Conservation (phyloP, 2,113 vertebrate species). For the Pycnonotus jocosus region DNA sequence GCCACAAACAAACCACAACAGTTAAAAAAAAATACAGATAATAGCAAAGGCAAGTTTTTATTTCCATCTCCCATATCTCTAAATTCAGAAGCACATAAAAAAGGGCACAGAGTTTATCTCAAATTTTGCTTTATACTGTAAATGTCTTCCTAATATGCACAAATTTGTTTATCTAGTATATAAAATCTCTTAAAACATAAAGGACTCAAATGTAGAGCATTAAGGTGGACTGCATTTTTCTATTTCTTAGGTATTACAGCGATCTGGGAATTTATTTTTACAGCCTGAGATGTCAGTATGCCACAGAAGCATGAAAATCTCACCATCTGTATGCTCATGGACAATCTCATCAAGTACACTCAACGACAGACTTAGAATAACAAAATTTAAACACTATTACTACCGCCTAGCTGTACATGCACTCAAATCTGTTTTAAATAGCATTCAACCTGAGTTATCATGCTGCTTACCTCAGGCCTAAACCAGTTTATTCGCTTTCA, state of each 20-base stretch:
- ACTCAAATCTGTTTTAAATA: conserved; percentile 2
- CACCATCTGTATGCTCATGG: conserved; percentile 61
- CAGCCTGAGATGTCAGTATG: conserved; percentile 59
- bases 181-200: not conserved
- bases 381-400: conserved; percentile 19
- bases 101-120: not conserved
- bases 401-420: not conserved
- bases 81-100: not conserved
- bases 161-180: not conserved
- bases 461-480: conserved; percentile 32
- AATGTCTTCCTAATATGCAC: not conserved
- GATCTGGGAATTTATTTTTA: conserved; percentile 55
- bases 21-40: not conserved
- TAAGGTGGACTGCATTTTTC: conserved; percentile 27
- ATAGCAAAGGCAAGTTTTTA: not conserved
- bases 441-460: not conserved
- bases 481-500: not conserved
- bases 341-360: conserved; percentile 51
- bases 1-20: not conserved
- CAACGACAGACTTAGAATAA: conserved; percentile 46
- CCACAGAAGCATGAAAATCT: conserved; percentile 61
- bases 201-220: not conserved
- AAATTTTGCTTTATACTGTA: not conserved
- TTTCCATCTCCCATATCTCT: not conserved
- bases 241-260: conserved; percentile 24